Conservation (phyloP, 2,113 vertebrate species). For the Entelurus aequoreus region DNA sequence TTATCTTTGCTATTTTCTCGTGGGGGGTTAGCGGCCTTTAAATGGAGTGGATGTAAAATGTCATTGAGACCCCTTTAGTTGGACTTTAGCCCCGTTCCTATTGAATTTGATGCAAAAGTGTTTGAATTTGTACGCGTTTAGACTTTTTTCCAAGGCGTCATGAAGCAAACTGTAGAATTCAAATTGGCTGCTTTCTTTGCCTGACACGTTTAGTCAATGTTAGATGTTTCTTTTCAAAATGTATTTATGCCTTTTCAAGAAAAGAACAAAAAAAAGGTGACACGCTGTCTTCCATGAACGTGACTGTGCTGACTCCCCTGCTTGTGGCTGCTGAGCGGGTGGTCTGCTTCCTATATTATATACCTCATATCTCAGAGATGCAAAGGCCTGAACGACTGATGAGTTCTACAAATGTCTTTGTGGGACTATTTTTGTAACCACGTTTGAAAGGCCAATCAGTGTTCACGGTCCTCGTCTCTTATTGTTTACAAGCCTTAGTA, state of each 20-base stretch:
- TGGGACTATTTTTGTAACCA: conserved; percentile 37
- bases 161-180: conserved; percentile 17
- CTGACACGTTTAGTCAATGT: conserved; percentile 30
- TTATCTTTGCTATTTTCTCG: conserved; percentile 34
- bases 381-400: conserved; percentile 7
- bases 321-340: conserved; percentile 19
- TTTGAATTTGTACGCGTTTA: conserved; percentile 37
- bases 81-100: conserved; percentile 33
- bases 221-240: conserved; percentile 44
- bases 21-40: conserved; percentile 16
- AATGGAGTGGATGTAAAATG: conserved; percentile 63
- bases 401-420: conserved; percentile 44
- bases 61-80: conserved; percentile 51
- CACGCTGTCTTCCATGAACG: conserved; percentile 77
- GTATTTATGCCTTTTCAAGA: conserved; percentile 29
- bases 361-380: conserved; percentile 75
- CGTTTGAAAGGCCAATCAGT: too few relatives aligned
- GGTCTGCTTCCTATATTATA: conserved; percentile 58
- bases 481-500: conserved; percentile 7
- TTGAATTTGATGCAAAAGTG: conserved; percentile 48
- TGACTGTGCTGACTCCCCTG: conserved; percentile 26
- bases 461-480: not conserved
- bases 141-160: conserved; percentile 9
- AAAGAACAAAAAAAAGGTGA: conserved; percentile 22
- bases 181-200: conserved; percentile 24